These are phyloP conservation scores for Oscheius onirici DNA, from an alignment of 2,888 invertebrate species.

Conservation along the genomic window DNA sequence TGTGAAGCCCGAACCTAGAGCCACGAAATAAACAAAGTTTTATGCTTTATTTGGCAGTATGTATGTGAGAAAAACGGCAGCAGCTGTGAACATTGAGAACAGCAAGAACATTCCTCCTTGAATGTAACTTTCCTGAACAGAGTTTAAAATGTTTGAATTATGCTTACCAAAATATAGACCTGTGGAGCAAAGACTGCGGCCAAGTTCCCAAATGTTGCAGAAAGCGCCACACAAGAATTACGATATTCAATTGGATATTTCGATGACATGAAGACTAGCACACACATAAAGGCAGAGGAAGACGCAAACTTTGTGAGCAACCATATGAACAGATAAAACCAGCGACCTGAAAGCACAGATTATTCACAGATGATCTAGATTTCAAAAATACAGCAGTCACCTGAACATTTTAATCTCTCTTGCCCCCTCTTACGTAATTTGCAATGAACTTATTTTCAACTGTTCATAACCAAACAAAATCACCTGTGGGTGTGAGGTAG, in stretches of 20 bases:
- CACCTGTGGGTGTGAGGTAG: conserved; percentile 1
- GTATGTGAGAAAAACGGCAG: conserved; percentile 3
- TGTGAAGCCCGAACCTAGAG: neutral
- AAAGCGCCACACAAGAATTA: conserved; percentile 7
- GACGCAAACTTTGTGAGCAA: conserved; percentile 28
- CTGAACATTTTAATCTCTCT: too few relatives aligned
- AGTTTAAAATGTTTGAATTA: too few relatives aligned
- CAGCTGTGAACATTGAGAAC: neutral
- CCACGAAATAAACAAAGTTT: neutral
- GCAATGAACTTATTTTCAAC: neutral
- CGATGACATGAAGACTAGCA: conserved; percentile 23
- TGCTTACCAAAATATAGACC: conserved; percentile 6
- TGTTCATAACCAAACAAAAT: neutral
- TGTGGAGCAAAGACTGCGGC: conserved; percentile 30
- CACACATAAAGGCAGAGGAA: conserved; percentile 33
- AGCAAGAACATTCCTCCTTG: conserved; percentile 22
- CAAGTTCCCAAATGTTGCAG: conserved; percentile 22
- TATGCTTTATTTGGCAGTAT: conserved; percentile 13
- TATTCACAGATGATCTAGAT: too few relatives aligned
- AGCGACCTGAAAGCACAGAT: neutral
- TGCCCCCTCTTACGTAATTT: neutral
- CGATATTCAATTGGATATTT: conserved; percentile 23
- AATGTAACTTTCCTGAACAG: neutral
- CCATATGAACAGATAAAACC: conserved; percentile 15
- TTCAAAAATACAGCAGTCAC: too few relatives aligned